Conservation (phyloP, 2,888 invertebrate species). For the Drosophila recens region DNA sequence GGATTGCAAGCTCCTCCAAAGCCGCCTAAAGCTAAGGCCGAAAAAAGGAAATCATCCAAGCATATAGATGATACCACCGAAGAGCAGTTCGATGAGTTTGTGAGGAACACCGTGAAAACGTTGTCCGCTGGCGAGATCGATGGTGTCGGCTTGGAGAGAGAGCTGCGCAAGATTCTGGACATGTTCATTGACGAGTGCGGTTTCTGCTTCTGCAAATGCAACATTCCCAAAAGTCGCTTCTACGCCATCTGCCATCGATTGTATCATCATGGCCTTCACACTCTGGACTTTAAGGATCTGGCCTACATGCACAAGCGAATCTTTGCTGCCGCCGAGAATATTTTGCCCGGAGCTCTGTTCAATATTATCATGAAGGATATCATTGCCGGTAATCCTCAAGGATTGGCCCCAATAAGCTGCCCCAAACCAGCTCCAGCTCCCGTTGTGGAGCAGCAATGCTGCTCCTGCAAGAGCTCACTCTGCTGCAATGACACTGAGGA, state of each 20-base stretch:
- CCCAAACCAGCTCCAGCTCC: background rate
- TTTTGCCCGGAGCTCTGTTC: conserved; percentile 78
- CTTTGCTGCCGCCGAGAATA: conserved; percentile 75
- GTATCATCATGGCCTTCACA: conserved; percentile 78
- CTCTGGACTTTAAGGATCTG: conserved; percentile 76
- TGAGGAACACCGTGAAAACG: conserved; percentile 62
- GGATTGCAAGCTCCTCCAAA: background rate
- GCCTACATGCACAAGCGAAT: conserved; percentile 82
- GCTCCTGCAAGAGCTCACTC: conserved; percentile 75
- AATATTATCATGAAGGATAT: conserved; percentile 72
- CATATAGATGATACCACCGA: conserved; percentile 44
- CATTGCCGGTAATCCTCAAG: conserved; percentile 35
- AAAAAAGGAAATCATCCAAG: conserved; percentile 17
- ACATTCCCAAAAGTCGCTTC: conserved; percentile 75
- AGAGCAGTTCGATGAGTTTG: conserved; percentile 67
- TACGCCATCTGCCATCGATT: conserved; percentile 81
- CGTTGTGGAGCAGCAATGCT: conserved; percentile 64
- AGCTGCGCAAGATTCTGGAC: conserved; percentile 78
- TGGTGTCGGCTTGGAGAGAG: conserved; percentile 73
- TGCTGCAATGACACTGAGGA: conserved; percentile 79
- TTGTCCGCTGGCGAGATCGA: conserved; percentile 67
- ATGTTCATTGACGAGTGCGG: conserved; percentile 79
- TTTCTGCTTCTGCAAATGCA: conserved; percentile 77
- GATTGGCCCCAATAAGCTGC: background rate
- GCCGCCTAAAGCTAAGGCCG: background rate